Evolutionary conservation across 2,113 vertebrate genomes (phyloP).

Genomic region (Porphyrio hochstetteri): DNA sequence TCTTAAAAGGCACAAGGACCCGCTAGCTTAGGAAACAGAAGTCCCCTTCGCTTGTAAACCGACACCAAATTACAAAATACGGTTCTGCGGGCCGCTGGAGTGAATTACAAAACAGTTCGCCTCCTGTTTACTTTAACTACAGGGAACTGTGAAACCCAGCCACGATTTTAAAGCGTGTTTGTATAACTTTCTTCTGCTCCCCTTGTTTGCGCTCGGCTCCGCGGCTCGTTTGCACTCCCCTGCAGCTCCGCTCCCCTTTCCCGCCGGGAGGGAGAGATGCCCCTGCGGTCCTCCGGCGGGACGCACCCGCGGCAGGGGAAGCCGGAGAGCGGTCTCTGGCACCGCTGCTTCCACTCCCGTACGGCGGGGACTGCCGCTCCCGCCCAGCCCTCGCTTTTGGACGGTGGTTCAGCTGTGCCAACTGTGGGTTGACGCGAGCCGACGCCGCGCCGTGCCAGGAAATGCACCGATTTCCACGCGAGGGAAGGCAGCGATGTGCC

Average conservation of each 20-base stretch:
- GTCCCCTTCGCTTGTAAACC: conserved; percentile 65
- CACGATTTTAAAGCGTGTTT: conserved; percentile 26
- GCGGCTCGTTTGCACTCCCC: background rate
- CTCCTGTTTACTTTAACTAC: conserved; percentile 12
- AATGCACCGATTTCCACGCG: background rate
- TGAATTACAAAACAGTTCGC: conserved; percentile 60
- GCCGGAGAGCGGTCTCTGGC: rapidly evolving
- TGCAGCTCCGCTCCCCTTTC: background rate
- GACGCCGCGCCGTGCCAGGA: background rate
- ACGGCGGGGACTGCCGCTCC: background rate
- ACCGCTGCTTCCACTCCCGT: rapidly evolving
- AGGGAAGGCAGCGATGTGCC: background rate
- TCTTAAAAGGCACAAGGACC: conserved; percentile 62
- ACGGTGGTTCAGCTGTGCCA: too few species aligned
- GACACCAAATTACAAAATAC: conserved; percentile 72
- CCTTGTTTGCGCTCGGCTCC: background rate
- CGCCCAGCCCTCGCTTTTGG: too few species aligned
- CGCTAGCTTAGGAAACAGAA: conserved; percentile 64
- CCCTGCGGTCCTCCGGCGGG: background rate
- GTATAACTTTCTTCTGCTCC: background rate
- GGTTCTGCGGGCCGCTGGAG: conserved; percentile 38
- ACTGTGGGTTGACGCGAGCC: rapidly evolving
- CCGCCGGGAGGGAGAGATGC: background rate
- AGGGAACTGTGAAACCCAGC: conserved; percentile 27
- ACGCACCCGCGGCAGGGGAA: too few species aligned